phyloP scores from a whole-genome alignment of 2,888 invertebrate species.

The Cordilura impudica region DNA sequence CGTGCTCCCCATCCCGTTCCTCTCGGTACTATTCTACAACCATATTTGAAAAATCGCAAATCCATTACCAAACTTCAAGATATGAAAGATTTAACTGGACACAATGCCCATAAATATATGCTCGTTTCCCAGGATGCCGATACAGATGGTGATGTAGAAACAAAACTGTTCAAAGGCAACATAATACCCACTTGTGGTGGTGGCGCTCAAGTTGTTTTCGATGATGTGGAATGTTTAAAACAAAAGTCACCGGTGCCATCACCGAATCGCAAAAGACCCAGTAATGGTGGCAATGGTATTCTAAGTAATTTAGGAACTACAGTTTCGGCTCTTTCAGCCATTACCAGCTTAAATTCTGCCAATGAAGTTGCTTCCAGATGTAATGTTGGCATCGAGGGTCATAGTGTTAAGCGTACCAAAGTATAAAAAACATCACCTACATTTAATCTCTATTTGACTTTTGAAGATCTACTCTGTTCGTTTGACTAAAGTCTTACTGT shows the following conservation, averaged over 20 bases:
- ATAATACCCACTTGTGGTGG: constrained; percentile 96
- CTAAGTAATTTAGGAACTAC: constrained; percentile 60
- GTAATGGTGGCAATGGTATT: constrained; percentile 65
- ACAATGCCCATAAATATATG: constrained; percentile 90
- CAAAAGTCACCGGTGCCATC: constrained; percentile 86
- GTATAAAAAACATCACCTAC: constrained; percentile 63
- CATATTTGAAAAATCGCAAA: constrained; percentile 88
- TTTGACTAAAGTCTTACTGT: not conserved
- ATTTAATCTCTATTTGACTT: not conserved
- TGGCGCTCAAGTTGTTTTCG: constrained; percentile 96
- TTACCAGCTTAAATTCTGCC: constrained; percentile 67
- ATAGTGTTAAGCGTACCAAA: constrained; percentile 76
- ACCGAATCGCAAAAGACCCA: constrained; percentile 77
- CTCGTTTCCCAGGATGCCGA: constrained; percentile 95
- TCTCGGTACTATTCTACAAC: constrained; percentile 93
- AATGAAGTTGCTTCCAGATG: constrained; percentile 76
- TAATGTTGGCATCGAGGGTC: constrained; percentile 77
- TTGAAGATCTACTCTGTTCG: not conserved
- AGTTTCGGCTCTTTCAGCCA: constrained; percentile 64
- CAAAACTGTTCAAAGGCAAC: constrained; percentile 95
- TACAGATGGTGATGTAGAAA: constrained; percentile 94
- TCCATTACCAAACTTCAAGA: constrained; percentile 90
- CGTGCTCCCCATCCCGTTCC: constrained; percentile 88
- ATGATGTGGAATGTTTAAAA: constrained; percentile 93
- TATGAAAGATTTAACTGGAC: constrained; percentile 86